Percentiles rank a stretch among this genome's conserved stretches.
These are phyloP conservation scores for Selenia dentaria DNA, from an alignment of 2,888 invertebrate genomes.

Conservation along the genomic window DNA sequence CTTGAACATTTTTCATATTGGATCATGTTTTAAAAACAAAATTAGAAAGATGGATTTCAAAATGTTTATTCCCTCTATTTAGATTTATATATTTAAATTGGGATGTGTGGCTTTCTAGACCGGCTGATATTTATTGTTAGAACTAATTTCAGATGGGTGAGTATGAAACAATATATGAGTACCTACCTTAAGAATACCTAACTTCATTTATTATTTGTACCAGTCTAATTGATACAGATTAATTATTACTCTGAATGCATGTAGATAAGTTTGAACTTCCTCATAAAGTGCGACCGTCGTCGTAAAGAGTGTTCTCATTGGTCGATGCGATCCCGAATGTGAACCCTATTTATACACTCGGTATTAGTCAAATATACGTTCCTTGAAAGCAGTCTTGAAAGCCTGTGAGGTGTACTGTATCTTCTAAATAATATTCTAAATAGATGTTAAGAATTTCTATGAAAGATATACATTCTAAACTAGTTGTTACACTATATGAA, in stretches of 20 bases:
- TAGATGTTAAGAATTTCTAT: slow-evolving; percentile 5
- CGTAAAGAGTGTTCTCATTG: slow-evolving; percentile 8
- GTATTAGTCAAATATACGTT: background rate
- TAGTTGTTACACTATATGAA: background rate
- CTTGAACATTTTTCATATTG: no score
- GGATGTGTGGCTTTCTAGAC: no score
- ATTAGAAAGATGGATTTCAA: no score
- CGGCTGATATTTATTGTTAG: no score
- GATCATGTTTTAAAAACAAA: no score
- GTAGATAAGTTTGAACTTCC: background rate
- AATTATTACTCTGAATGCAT: background rate
- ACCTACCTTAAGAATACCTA: no score
- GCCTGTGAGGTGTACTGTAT: slow-evolving; percentile 14
- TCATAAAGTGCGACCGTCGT: background rate
- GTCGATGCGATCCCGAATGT: background rate
- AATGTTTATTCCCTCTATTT: no score
- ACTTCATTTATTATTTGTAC: no score
- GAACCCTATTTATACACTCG: background rate
- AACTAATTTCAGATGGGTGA: no score
- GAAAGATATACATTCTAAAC: background rate
- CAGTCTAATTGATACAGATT: no score
- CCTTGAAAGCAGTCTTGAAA: background rate
- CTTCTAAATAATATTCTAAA: slow-evolving; percentile 15
- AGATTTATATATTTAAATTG: no score
- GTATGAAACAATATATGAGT: no score